Evolutionary conservation across 2,113 vertebrate genomes (phyloP), one percentile per base, ranked within the genome.

Genomic region (Pygoscelis adeliae): DNA sequence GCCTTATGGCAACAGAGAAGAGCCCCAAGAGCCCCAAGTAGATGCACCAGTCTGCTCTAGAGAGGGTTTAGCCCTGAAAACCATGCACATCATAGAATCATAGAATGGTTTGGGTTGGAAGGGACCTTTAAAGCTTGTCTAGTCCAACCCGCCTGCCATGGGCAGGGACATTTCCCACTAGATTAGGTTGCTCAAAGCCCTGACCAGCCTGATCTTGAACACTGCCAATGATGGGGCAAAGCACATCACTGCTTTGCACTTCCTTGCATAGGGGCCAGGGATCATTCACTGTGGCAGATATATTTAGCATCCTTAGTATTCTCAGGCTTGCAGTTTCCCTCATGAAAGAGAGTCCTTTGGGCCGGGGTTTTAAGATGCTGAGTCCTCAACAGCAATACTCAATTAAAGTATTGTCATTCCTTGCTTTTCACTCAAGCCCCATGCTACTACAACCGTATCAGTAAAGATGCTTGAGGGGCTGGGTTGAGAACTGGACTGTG

Each of bases 231-330:
- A 5, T 38, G 70, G 34, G 46, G 27, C 36, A 52, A 67, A 76
- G 22, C 26, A 23, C n/a, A 17, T 49, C 62, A 17, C 6, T 16
- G 22, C 49, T 70, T 70, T 42, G 49, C 36, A 13, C 27, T 16
- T 65, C 59, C 46, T 66, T 52, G 46, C 2, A 0, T 2, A n/a
- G 34, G 15, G 21, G 6, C 29, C 5, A 5, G 38, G 17, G n/a
- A 13, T 82, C 40, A 13, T 30, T 46, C 0, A 0, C 40, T 20
- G 36, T 46, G 59, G 26, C 32, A 55, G 66, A 58, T 11, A 29
- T 4, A 9, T 49, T 83, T 34, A 47, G 6, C 11, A 66, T 36
- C 32, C 38, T 44, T 29, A 16, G 15, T 16, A 16, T 59, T 62
- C 56, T 67, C n/a, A 53, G 47, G 56, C 21, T 42, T 63, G 52